phyloP scores from a whole-genome alignment of 2,113 vertebrate genomes.

The Uria aalge region DNA sequence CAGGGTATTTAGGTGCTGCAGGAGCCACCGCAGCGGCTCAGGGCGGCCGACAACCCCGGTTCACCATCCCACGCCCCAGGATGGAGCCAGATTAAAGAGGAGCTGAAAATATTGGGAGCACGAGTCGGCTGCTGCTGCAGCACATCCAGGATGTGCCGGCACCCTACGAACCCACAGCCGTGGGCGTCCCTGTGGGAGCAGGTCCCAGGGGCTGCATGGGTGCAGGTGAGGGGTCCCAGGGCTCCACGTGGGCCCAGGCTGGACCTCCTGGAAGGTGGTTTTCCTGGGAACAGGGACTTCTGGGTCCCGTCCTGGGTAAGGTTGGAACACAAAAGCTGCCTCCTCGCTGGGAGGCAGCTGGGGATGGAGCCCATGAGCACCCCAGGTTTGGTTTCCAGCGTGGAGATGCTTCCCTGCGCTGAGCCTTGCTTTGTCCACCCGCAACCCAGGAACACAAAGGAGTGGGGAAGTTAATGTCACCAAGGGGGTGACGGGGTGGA shows the following conservation, averaged over 20 bases:
- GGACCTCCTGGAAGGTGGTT: background rate
- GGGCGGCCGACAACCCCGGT: fast-evolving
- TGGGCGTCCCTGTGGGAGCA: fast-evolving
- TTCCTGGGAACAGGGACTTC: background rate
- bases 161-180: background rate
- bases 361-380: fast-evolving
- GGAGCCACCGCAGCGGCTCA: background rate
- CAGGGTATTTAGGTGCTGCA: background rate
- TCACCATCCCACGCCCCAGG: fast-evolving
- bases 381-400: background rate
- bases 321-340: background rate
- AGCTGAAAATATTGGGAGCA: fast-evolving
- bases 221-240: background rate
- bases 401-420: fast-evolving
- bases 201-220: background rate
- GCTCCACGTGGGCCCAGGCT: background rate
- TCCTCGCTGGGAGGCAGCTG: background rate
- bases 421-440: background rate
- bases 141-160: too few relatives aligned
- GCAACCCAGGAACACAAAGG: fast-evolving
- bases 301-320: fast-evolving
- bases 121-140: fast-evolving
- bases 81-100: background rate
- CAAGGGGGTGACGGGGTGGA: background rate
- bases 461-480: background rate